Percentiles rank a stretch among this genome's conserved stretches.
Conservation (phyloP, 2,888 invertebrate species). For the Ectobius pallidus region DNA sequence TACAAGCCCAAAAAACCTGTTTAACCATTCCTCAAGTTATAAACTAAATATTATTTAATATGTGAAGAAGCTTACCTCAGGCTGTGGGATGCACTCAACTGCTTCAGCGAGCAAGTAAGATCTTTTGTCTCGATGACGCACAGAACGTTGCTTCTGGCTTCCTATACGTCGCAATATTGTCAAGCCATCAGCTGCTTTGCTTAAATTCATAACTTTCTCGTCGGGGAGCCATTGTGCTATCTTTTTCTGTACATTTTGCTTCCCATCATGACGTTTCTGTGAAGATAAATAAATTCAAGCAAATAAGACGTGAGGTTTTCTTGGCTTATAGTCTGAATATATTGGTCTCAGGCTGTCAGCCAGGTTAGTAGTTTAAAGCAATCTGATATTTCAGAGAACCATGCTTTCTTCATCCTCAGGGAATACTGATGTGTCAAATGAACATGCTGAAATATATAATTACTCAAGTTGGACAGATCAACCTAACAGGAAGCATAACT, state of each 20-base stretch:
- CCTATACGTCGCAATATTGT: conserved; percentile 79
- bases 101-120: conserved; percentile 86
- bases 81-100: conserved; percentile 66
- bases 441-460: too few species aligned
- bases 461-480: too few species aligned
- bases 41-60: too few species aligned
- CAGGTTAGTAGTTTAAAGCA: too few species aligned
- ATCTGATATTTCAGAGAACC: too few species aligned
- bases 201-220: conserved; percentile 80
- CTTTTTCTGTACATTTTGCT: conserved; percentile 67
- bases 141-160: conserved; percentile 76
- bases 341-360: too few species aligned
- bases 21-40: neutral
- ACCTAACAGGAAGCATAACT: too few species aligned
- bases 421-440: too few species aligned
- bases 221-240: conserved; percentile 78
- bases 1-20: neutral
- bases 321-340: too few species aligned
- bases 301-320: neutral
- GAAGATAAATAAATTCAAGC: too few species aligned
- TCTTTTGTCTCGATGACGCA: conserved; percentile 78
- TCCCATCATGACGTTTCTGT: conserved; percentile 68
- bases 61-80: conserved; percentile 51
- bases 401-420: too few species aligned
- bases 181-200: conserved; percentile 75